Base-by-base conservation (phyloP, 1,140 invertebrate genomes). In the Lucilia sericata region DNA sequence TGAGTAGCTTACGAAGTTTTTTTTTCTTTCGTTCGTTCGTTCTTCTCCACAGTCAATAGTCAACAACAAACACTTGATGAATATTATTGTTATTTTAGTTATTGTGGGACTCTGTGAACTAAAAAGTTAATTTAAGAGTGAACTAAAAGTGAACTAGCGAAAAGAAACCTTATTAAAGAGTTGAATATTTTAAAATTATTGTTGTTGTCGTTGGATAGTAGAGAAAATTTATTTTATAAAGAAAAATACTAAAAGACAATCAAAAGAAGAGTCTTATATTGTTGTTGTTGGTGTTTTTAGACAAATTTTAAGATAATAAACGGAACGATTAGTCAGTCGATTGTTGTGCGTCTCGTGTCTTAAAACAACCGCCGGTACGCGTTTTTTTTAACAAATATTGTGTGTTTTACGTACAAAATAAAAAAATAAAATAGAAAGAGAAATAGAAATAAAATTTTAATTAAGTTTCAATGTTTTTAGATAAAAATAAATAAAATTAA, bases 271-370 rank as follows among this genome's bases (percentile, higher is more conserved):
- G 75, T 8, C n/a, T 5, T 5, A 21, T 42, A n/a, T 78, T 78
- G 75, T 78, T 60, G 14, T 70, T 70, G 17, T 70, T 70, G 51
- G 51, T 55, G 51, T 42, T 42, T 70, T 12, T 75, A 25, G 74
- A 10, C 74, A 36, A 78, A 17, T 17, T 9, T 49, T 42, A 13
- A 42, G 75, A 78, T 42, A 42, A 42, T 42, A 78, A 49, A 78
- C 75, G 75, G 3, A 42, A 12, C 13, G 74, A 42, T 75, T 36
- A 17, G 34, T 83, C 17, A 83, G 82, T 83, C 82, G 82, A 83
- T 83, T 74, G 82, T 75, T 75, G 82, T 83, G 82, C 82, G 82
- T 83, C 74, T 60, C 80, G 80, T 74, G 82, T 75, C 70, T 30
- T 65, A 42, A 14, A 80, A 80, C 76, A 47, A 51, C 51, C 51